Evolutionary conservation across 2,888 invertebrate species (phyloP).

Genomic region (Zygaena filipendulae): DNA sequence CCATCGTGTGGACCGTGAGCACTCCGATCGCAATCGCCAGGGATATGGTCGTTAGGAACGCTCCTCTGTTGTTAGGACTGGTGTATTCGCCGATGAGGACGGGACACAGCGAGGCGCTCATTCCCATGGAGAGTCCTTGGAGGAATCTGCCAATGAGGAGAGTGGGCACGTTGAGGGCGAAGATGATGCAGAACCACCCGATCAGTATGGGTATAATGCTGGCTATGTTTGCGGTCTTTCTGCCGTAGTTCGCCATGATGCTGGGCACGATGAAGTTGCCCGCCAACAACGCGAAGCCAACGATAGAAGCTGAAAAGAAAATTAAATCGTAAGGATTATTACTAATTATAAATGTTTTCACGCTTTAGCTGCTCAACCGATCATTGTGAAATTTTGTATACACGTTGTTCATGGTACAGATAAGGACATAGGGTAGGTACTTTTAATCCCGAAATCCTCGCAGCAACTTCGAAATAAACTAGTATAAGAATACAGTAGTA

Average conservation of each 20-base stretch:
- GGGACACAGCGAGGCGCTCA: slow-evolving; percentile 39
- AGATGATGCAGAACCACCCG: slow-evolving; percentile 57
- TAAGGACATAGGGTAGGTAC: too few relatives aligned
- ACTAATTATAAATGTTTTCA: too few relatives aligned
- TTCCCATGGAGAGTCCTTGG: slow-evolving; percentile 46
- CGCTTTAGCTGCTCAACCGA: too few relatives aligned
- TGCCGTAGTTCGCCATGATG: slow-evolving; percentile 57
- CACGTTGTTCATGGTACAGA: too few relatives aligned
- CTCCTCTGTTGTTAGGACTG: slow-evolving; percentile 63
- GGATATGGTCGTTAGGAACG: slow-evolving; percentile 63
- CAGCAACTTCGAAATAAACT: too few relatives aligned
- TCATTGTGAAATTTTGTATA: too few relatives aligned
- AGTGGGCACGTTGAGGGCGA: slow-evolving; percentile 29
- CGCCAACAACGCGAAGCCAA: slow-evolving; percentile 25
- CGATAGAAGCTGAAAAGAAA: slow-evolving; percentile 27
- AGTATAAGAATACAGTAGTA: too few relatives aligned
- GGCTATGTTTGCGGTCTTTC: slow-evolving; percentile 49
- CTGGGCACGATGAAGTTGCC: slow-evolving; percentile 30
- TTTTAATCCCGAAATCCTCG: too few relatives aligned
- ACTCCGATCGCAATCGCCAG: slow-evolving; percentile 65
- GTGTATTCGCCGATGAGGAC: slow-evolving; percentile 58
- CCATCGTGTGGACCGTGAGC: slow-evolving; percentile 61
- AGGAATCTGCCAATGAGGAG: slow-evolving; percentile 19
- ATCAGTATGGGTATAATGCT: slow-evolving; percentile 46
- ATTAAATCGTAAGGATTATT: too few relatives aligned